phyloP scores from a whole-genome alignment of 2,797 vertebrate genomes.

The Chromobotia macracanthus region DNA sequence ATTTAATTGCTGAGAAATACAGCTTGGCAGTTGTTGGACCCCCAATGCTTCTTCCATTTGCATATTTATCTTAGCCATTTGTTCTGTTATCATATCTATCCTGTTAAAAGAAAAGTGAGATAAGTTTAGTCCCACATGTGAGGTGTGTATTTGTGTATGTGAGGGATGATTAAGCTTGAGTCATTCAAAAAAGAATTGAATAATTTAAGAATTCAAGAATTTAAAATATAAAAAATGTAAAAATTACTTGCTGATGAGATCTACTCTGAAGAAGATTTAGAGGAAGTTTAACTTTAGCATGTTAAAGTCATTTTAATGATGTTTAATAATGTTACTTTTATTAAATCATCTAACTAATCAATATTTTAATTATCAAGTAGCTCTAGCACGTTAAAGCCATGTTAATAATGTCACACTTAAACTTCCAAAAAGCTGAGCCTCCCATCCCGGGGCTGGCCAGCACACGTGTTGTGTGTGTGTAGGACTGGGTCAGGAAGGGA shows the following conservation, averaged over 20 bases:
- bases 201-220: neutral
- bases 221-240: neutral
- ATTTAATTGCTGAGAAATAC: constrained; percentile 23
- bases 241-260: neutral
- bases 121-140: constrained; percentile 35
- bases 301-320: neutral
- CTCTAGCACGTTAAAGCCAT: neutral
- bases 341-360: neutral
- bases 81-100: constrained; percentile 54
- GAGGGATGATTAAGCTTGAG: constrained; percentile 24
- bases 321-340: neutral
- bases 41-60: constrained; percentile 8
- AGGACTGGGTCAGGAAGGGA: constrained; percentile 47
- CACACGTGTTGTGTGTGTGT: constrained; percentile 23
- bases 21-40: constrained; percentile 38
- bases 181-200: too few relatives aligned
- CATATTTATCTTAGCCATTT: constrained; percentile 52
- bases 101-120: constrained; percentile 44
- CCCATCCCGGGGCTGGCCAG: neutral
- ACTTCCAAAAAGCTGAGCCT: constrained; percentile 25
- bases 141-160: neutral
- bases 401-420: constrained; percentile 18
- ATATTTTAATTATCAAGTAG: neutral
- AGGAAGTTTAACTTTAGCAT: neutral
- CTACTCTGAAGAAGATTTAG: neutral